phyloP scores from a whole-genome alignment of 2,797 vertebrate species.

The Enteromius unitaeniatus region DNA sequence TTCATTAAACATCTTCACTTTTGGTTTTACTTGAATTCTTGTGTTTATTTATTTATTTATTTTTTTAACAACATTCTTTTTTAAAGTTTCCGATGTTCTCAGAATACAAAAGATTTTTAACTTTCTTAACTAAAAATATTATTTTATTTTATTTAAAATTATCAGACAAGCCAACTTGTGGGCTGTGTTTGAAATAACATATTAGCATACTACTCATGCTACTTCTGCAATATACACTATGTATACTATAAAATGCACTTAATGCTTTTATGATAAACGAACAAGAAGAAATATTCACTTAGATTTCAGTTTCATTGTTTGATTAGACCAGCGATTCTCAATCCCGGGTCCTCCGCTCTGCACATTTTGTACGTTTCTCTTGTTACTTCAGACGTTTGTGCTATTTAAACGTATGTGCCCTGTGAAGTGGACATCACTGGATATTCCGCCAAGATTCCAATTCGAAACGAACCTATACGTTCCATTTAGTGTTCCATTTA shows the following conservation, averaged over 20 bases:
- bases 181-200: not conserved
- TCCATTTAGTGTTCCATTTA: no score
- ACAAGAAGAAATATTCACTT: not conserved
- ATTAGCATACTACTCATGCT: not conserved
- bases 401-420: no score
- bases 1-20: not conserved
- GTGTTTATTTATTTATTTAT: no score
- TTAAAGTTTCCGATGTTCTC: not conserved
- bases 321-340: no score
- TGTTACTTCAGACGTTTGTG: no score
- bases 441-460: no score
- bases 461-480: no score
- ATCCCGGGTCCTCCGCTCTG: no score
- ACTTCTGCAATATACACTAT: not conserved
- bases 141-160: not conserved
- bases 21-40: not conserved
- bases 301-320: not conserved
- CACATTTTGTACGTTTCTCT: no score
- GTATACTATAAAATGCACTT: not conserved
- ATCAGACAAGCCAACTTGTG: not conserved
- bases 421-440: no score
- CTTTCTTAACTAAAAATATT: not conserved
- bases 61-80: not conserved
- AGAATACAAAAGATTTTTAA: not conserved
- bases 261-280: no score